Conservation (phyloP, 64 coral and sea anemone species). For the Actinia tenebrosa region DNA sequence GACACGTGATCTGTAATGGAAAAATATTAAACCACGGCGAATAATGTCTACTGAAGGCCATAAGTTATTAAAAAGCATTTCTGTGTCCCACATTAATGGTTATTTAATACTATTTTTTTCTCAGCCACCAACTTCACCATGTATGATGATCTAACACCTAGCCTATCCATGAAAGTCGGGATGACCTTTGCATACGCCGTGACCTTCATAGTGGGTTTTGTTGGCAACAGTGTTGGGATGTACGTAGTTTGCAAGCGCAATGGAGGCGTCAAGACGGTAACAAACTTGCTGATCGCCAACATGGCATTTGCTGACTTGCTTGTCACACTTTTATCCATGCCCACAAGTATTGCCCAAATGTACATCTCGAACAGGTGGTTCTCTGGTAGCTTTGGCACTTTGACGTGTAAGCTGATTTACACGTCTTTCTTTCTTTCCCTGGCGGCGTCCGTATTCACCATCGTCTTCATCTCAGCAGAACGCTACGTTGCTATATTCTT, state of each 20-base stretch:
- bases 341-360: not conserved
- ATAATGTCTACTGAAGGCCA: too few species aligned
- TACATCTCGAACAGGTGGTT: slow-evolving; percentile 9
- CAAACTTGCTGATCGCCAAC: slow-evolving; percentile 23
- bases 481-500: slow-evolving; percentile 21
- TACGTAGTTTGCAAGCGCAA: slow-evolving; percentile 9
- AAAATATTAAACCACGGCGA: too few species aligned
- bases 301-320: slow-evolving; percentile 43
- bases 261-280: not conserved
- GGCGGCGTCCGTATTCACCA: slow-evolving; percentile 34
- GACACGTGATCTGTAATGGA: too few species aligned
- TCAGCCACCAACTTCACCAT: not conserved
- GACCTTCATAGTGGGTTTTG: not conserved
- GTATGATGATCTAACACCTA: not conserved
- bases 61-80: too few species aligned
- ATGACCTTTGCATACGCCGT: not conserved
- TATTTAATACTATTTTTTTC: not conserved
- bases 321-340: slow-evolving; percentile 7
- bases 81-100: not conserved
- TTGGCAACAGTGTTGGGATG: slow-evolving; percentile 11
- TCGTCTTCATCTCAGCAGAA: slow-evolving; percentile 37
- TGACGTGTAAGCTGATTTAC: slow-evolving; percentile 8
- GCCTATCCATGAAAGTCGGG: not conserved
- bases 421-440: slow-evolving; percentile 6
- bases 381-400: not conserved